Base-by-base conservation (phyloP, 2,113 vertebrate species). In the Chaetura pelagica region DNA sequence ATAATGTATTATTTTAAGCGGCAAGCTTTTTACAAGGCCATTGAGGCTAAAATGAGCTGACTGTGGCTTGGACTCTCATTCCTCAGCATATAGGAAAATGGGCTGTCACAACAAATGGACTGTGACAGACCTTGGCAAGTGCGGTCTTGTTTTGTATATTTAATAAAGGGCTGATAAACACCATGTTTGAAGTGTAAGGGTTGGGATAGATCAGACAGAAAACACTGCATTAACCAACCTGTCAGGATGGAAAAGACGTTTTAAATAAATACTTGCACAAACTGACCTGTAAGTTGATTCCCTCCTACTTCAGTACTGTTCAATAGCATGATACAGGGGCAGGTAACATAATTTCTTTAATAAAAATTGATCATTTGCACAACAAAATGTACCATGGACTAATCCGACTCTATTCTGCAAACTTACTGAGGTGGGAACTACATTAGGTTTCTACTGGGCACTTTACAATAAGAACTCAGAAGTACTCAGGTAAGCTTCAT, bases 101-200 rank as follows among this genome's bases (percentile, higher is more conserved):
- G 42, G 15, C 73, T 72, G 73, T 73, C 67, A 96, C 95, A 94
- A 87, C 87, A 96, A 96, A 97, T 96, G 58, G 94, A 64, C 76
- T 89, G 86, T 90, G 96, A 95, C 93, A 95, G 94, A 38, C 76
- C 75, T 68, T 83, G 86, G 82, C 22, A 12, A 90, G 73, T 80
- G 94, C 6, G 82, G 93, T 89, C 93, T 93, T 90, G 87, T 75
- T 93, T 95, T 89, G 69, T 94, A 7, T 92, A 64, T 96, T 95
- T 94, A 96, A 96, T 96, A 93, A 96, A 83, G 42, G 59, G 48
- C 79, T 89, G 93, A 94, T 90, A 97, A 96, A 96, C 93, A 89
- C 42, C 58, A 55, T 7, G 32, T 86, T 93, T 86, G 68, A 94
- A 95, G 72, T 29, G 42, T 76, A 73, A 84, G 35, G 34, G 22